phyloP scores from a whole-genome alignment of 2,797 vertebrate species.

The Anabacerthia variegaticeps region DNA sequence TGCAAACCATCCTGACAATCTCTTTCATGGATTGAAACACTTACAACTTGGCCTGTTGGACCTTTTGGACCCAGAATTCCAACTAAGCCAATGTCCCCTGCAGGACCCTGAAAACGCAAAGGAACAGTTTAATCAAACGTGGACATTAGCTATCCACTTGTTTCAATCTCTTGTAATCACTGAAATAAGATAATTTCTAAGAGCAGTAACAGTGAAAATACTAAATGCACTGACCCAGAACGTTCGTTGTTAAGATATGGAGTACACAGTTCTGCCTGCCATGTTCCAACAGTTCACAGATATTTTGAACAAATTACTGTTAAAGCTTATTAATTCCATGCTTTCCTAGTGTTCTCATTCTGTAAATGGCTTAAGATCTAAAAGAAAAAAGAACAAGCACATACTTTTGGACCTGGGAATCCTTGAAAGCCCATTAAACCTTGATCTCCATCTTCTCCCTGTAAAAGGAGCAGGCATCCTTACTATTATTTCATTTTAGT shows the following conservation, averaged over 20 bases:
- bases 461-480: conserved; percentile 56
- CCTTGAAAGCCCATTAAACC: conserved; percentile 91
- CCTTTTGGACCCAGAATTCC: conserved; percentile 91
- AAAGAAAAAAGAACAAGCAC: conserved; percentile 52
- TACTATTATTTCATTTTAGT: not conserved
- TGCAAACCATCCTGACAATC: not conserved
- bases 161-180: not conserved
- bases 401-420: conserved; percentile 92
- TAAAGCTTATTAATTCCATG: conserved; percentile 1
- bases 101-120: conserved; percentile 84
- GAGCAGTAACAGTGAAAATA: not conserved
- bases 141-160: not conserved
- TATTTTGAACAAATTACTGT: not conserved
- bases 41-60: conserved; percentile 87
- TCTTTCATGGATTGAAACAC: conserved; percentile 46
- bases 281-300: not conserved
- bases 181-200: not conserved
- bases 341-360: not conserved
- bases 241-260: not conserved
- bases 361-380: conserved; percentile 29
- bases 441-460: conserved; percentile 89
- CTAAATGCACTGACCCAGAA: not conserved
- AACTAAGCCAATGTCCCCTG: conserved; percentile 84
- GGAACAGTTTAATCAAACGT: not conserved
- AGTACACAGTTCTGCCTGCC: not conserved